Evolutionary conservation across 2,113 vertebrate genomes (phyloP).

Genomic region (Ceyx cyanopectus): DNA sequence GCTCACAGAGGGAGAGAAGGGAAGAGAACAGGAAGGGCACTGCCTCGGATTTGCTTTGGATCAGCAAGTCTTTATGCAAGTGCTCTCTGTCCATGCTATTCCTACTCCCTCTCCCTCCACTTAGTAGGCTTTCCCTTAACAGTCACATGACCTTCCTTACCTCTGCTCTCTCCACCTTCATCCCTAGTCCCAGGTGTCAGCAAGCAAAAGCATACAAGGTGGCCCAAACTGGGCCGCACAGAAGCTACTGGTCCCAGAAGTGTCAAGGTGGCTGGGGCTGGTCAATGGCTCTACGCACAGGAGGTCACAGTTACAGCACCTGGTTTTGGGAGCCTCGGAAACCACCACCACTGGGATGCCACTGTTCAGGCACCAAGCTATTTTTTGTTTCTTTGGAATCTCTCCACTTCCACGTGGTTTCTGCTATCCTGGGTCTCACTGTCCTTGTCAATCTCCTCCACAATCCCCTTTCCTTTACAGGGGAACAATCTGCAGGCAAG

Average conservation of each 20-base stretch:
- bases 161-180: background rate
- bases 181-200: accelerated
- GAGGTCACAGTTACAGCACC: background rate
- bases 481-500: background rate
- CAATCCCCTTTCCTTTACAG: slow-evolving; percentile 19
- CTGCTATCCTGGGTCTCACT: slow-evolving; percentile 36
- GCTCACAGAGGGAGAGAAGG: accelerated
- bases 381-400: background rate
- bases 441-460: slow-evolving; percentile 47
- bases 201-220: background rate
- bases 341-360: accelerated
- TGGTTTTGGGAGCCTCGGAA: background rate
- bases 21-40: background rate
- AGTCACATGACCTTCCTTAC: background rate
- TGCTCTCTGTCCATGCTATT: background rate
- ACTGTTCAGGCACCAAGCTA: background rate
- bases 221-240: background rate
- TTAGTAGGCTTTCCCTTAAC: background rate
- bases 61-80: accelerated
- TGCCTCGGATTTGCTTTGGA: background rate
- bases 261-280: background rate
- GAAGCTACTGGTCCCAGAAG: background rate
- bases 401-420: background rate
- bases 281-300: background rate
- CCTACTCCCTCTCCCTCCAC: background rate